Evolutionary conservation across 37 sponge, comb jelly and placozoan species (phyloP).

Genomic region (Lycopodina hypogea): DNA sequence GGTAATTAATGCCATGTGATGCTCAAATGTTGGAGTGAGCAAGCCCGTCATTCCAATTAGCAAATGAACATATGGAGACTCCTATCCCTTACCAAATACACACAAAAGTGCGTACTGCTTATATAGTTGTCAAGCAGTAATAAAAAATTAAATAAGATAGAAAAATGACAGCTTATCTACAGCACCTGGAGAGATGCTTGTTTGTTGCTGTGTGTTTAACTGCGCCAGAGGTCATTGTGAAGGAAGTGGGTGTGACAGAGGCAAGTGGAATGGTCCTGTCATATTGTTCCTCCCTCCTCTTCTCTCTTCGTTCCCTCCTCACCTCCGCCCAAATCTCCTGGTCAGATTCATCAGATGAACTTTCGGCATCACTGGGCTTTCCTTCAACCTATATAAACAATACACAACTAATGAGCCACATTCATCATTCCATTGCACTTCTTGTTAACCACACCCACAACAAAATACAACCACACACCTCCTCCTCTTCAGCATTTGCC

Average conservation of each 20-base stretch:
- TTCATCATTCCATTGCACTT: too few species aligned
- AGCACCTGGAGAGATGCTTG: not conserved
- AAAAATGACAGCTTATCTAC: too few species aligned
- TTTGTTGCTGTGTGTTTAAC: too few species aligned
- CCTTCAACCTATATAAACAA: conserved; percentile 29
- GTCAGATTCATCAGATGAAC: conserved; percentile 42
- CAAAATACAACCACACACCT: not conserved
- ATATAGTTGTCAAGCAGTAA: too few species aligned
- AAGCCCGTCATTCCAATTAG: too few species aligned
- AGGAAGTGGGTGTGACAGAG: not conserved
- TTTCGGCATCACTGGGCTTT: conserved; percentile 20
- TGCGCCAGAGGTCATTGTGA: not conserved
- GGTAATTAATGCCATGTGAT: too few species aligned
- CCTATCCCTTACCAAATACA: not conserved
- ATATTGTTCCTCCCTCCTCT: not conserved
- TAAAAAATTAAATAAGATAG: too few species aligned
- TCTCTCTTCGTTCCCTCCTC: conserved; percentile 4
- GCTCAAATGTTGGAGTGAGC: too few species aligned
- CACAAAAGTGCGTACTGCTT: too few species aligned
- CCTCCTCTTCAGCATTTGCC: not conserved
- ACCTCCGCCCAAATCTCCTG: conserved; percentile 20
- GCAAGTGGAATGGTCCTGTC: not conserved
- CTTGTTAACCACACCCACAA: not conserved
- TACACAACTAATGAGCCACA: too few species aligned
- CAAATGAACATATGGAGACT: too few species aligned